Base-by-base conservation (phyloP, 2,113 vertebrate species). In the Tringa solitaria region DNA sequence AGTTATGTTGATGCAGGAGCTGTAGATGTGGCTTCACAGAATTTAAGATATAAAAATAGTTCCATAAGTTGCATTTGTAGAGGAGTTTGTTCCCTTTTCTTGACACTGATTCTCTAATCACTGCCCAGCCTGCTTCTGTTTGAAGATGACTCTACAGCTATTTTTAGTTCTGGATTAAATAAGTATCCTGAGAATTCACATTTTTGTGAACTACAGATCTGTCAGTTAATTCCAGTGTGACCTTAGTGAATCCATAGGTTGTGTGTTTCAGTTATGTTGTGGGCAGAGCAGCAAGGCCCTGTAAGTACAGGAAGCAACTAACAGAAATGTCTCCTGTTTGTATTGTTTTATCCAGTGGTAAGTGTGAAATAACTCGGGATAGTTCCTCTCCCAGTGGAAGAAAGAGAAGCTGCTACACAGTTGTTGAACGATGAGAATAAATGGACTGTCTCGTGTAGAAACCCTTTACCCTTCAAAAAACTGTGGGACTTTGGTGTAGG, bases 81-180 rank as follows among this genome's bases (percentile, higher is more conserved):
- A 67, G 60, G 43, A 94, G 64, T 70, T 96, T 87, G 79, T 95
- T 95, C 93, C 46, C 60, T 92, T 94, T 92, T 89, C 48, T 84
- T 91, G 56, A 68, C 4, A 14, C 9, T 14, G 32, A 54, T 81
- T 92, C 33, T 78, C 23, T 67, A 28, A 53, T 86, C 24, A 5
- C 20, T 84, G 68, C 20, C 28, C 78, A 51, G 23, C 54, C 33
- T 72, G 8, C 27, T 90, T 87, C 53, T 86, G 12, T 77, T 18
- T 63, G 28, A 74, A 84, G 60, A 68, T 75, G 56, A 64, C 69
- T 81, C 5, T 80, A 46, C 21, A 68, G 45, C 24, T 88, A 12
- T 33, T 90, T 12, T 30, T 84, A 84, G 33, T 81, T 87, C 54
- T 27, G 18, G 12, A 16, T 50, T 41, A 74, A 92, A n/a, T 41